Percentiles rank a stretch among this genome's conserved stretches.
phyloP scores from a whole-genome alignment of 2,888 invertebrate genomes.

The Drosophila maculinotata region DNA sequence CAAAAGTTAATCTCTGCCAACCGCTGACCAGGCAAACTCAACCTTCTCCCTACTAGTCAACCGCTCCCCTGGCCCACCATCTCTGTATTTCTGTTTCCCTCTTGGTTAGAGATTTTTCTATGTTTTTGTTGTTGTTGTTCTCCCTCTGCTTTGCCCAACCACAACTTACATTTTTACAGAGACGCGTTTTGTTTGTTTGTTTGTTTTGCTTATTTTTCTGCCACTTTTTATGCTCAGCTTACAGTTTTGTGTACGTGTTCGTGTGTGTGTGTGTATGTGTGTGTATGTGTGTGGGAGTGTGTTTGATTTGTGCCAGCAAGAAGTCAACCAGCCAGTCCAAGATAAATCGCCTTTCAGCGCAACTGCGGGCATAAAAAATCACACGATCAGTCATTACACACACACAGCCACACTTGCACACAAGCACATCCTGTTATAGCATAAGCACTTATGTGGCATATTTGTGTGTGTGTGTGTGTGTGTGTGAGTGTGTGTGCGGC shows the following conservation, averaged over 20 bases:
- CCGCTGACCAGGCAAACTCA: constrained; percentile 69
- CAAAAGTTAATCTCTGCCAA: constrained; percentile 81
- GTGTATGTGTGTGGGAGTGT: constrained; percentile 30
- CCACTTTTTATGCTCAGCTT: constrained; percentile 65
- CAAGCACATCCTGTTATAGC: constrained; percentile 48
- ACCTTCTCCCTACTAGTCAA: constrained; percentile 4
- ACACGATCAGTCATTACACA: constrained; percentile 79
- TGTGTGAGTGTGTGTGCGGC: constrained; percentile 14
- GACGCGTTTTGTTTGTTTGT: constrained; percentile 54
- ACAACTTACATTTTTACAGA: constrained; percentile 73
- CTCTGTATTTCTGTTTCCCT: background rate
- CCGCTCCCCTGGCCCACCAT: background rate
- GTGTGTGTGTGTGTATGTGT: constrained; percentile 16
- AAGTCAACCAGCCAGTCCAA: constrained; percentile 70
- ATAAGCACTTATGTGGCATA: constrained; percentile 71
- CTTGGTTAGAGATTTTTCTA: constrained; percentile 57
- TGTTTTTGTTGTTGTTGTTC: constrained; percentile 30
- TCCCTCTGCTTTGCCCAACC: constrained; percentile 51
- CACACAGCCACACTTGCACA: constrained; percentile 49
- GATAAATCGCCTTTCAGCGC: constrained; percentile 82
- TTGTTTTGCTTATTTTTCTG: constrained; percentile 71
- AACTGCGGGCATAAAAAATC: constrained; percentile 79
- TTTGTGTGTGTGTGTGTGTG: constrained; percentile 27
- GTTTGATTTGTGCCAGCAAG: constrained; percentile 64
- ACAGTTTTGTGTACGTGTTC: constrained; percentile 6